phyloP scores from a whole-genome alignment of 1,140 invertebrate genomes.

The Ostrea edulis region DNA sequence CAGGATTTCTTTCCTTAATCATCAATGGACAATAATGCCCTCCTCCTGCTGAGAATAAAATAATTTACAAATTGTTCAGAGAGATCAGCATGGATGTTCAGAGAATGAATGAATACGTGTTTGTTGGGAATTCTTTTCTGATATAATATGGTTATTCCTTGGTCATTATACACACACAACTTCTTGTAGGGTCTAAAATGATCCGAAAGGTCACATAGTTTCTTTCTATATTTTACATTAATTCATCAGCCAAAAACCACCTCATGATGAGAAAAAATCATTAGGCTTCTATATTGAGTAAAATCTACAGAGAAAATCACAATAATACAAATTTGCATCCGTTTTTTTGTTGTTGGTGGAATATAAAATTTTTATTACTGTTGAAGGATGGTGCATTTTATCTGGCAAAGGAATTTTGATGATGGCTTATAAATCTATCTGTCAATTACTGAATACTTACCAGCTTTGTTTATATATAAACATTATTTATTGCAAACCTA shows the following conservation, averaged over 20 bases:
- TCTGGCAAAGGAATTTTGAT: neutral
- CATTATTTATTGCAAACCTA: constrained; percentile 24
- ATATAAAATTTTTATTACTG: neutral
- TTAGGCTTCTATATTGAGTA: neutral
- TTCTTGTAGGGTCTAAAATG: neutral
- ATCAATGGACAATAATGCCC: neutral
- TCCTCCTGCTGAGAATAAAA: neutral
- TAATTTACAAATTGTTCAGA: neutral
- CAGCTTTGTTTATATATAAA: constrained; percentile 5
- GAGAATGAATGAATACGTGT: neutral
- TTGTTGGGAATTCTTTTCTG: neutral
- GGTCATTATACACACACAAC: neutral
- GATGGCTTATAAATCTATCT: constrained; percentile 6
- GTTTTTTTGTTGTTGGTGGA: neutral
- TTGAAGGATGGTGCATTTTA: neutral
- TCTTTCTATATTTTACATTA: neutral
- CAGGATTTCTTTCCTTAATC: neutral
- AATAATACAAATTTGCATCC: too few relatives aligned
- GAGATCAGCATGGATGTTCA: constrained; percentile 16
- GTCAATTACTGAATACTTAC: constrained; percentile 1
- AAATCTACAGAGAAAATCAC: neutral
- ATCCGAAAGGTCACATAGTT: neutral
- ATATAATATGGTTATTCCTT: neutral
- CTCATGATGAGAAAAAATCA: neutral
- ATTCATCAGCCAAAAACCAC: neutral